Evolutionary conservation across 2,797 vertebrate genomes (phyloP).

Genomic region (Catamblyrhynchus diadema): DNA sequence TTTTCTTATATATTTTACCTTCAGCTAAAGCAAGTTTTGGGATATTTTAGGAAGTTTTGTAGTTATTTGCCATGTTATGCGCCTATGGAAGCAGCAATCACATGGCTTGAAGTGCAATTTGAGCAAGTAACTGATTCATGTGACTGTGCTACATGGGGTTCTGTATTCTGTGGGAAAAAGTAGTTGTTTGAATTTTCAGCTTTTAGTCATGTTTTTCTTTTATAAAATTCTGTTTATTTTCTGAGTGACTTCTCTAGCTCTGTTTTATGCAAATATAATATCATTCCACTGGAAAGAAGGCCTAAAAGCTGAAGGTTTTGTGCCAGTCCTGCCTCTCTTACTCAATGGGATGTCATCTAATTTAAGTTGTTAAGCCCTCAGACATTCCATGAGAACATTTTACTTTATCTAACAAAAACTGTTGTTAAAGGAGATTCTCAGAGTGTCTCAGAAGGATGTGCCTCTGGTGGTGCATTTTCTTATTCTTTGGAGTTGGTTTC

Average conservation of each 20-base stretch:
- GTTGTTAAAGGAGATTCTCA: neutral
- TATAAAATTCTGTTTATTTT: neutral
- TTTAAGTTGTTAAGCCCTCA: neutral
- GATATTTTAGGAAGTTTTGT: neutral
- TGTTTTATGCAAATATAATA: neutral
- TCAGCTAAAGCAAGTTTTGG: neutral
- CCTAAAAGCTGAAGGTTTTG: neutral
- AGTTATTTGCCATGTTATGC: neutral
- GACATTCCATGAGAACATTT: neutral
- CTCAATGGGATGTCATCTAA: neutral
- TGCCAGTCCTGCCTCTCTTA: neutral
- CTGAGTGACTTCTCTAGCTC: neutral
- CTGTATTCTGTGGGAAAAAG: neutral
- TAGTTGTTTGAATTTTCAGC: neutral
- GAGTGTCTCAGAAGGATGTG: neutral
- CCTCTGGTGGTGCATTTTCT: neutral
- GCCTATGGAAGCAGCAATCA: neutral
- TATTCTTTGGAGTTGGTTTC: neutral
- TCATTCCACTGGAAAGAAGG: neutral
- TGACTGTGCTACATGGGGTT: neutral
- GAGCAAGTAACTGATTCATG: neutral
- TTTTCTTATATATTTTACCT: neutral
- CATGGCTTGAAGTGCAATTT: neutral
- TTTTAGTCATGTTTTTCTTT: neutral
- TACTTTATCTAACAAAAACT: neutral